Evolutionary conservation across 2,797 vertebrate genomes (phyloP).

Genomic region (Austrolebias charrua): DNA sequence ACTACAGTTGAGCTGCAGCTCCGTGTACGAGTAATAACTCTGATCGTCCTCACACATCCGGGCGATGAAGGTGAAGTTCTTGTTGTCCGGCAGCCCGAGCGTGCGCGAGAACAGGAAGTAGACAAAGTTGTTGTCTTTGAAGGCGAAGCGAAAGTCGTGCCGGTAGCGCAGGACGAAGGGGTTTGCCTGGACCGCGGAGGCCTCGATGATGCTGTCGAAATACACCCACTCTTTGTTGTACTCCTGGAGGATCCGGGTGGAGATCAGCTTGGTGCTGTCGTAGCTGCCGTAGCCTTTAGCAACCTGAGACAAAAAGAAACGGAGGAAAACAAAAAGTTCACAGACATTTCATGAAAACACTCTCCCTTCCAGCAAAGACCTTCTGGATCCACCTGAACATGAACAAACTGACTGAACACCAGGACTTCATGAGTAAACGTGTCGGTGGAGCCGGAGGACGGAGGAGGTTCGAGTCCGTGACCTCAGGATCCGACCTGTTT

Average conservation of each 20-base stretch:
- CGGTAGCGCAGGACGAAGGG: constrained; percentile 82
- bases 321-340: no score
- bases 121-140: constrained; percentile 84
- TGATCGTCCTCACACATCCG: constrained; percentile 88
- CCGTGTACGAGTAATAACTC: constrained; percentile 92
- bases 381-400: no score
- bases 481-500: no score
- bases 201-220: constrained; percentile 91
- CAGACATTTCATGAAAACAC: no score
- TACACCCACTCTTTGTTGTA: constrained; percentile 75
- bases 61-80: constrained; percentile 87
- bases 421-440: no score
- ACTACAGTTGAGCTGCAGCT: constrained; percentile 90
- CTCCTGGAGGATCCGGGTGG: constrained; percentile 87
- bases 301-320: constrained; percentile 46
- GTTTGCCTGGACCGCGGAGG: constrained; percentile 87
- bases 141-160: constrained; percentile 87
- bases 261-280: constrained; percentile 92
- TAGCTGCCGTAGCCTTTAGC: constrained; percentile 90
- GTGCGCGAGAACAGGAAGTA: constrained; percentile 94
- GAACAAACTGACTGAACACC: no score
- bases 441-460: no score
- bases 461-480: no score
- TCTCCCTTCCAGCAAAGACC: no score
- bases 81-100: constrained; percentile 76